Evolutionary conservation across 2,797 vertebrate species (phyloP), one percentile per base, ranked within the genome.

Genomic region (Cryptoprocta ferox): DNA sequence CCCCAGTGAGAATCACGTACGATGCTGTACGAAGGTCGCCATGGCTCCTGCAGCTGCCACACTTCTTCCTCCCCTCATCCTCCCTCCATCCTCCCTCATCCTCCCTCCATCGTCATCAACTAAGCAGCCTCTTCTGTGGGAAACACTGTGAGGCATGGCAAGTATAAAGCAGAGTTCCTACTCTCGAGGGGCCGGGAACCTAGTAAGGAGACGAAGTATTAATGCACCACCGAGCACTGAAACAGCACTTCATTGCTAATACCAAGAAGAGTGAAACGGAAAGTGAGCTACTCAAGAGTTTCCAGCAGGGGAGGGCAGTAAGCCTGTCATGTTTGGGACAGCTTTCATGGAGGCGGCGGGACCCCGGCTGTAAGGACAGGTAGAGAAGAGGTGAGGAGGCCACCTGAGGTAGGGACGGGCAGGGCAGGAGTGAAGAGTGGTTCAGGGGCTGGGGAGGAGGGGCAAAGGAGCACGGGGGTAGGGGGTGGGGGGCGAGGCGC

Each of bases 21-120:
- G 6, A 16, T 9, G 6, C 6, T 3, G n/a, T 1, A 19, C 3
- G 18, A 16, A 16, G 26, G 66, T 6, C 15, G 5, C 42, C 10
- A 2, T 0, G n/a, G 56, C 11, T 21, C 28, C 75, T 11, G 24
- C 16, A 2, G 3, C 39, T 26, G 11, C 37, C 32, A 21, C 11
- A n/a, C n/a, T 39, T 30, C 37, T 1, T 39, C 84, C 56, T 18
- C 53, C n/a, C 78, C 19, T 37, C 19, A 59, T 68, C 19, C 50
- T 10, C 19, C 9, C 35, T 79, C 21, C 39, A 16, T 19, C 45
- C 19, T 68, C n/a, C 78, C 19, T 37, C 19, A 59, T 68, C 19
- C 50, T 10, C 19, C 9, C 35, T 79, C 21, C 39, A 16, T 19
- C 45, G 15, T 68, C 4, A 28, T 50, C 68, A 24, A 21, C n/a